Evolutionary conservation across 2,113 vertebrate species (phyloP).

Genomic region (Ceyx cyanopectus): DNA sequence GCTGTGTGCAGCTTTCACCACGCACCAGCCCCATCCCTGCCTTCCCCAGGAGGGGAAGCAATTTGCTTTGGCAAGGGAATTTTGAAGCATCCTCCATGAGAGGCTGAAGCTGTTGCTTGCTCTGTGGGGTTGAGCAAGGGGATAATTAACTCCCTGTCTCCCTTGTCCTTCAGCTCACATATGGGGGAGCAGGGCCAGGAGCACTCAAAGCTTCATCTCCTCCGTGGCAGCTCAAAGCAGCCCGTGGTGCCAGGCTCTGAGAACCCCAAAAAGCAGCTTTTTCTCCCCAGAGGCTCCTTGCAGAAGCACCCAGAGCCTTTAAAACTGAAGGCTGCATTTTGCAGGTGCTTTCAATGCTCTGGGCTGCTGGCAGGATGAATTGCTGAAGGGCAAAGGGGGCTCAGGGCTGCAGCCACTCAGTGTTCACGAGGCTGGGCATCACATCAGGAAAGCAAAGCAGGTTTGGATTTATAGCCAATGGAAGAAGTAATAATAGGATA

Average conservation of each 20-base stretch:
- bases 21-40: neutral
- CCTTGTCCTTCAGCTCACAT: neutral
- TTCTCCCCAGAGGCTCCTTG: neutral
- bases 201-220: accelerated
- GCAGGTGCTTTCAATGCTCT: neutral
- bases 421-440: neutral
- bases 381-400: neutral
- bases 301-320: neutral
- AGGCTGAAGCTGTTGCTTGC: neutral
- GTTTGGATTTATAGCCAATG: neutral
- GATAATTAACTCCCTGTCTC: neutral
- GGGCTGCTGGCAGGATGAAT: neutral
- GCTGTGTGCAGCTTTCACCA: neutral
- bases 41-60: neutral
- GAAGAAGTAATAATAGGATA: neutral
- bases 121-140: neutral
- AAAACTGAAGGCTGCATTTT: neutral
- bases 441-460: neutral
- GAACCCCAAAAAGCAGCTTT: neutral
- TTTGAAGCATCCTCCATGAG: neutral
- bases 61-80: neutral
- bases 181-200: accelerated
- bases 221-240: neutral
- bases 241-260: accelerated
- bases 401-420: accelerated